Evolutionary conservation across 2,888 invertebrate species (phyloP).

Genomic region (Tribolium freemani): DNA sequence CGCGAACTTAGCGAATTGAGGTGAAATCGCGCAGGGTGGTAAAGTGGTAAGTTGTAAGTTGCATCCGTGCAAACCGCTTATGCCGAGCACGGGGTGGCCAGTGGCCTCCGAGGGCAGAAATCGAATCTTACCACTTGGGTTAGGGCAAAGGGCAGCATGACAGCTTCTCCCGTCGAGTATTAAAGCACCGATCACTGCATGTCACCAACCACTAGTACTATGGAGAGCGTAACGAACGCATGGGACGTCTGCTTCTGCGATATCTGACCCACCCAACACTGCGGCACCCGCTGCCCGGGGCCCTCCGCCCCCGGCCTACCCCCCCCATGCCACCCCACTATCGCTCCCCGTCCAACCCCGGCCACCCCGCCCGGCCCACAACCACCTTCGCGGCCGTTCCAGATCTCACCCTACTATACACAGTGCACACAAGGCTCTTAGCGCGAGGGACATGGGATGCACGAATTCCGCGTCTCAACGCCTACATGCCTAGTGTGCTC

Average conservation of each 20-base stretch:
- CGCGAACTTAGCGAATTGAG: constrained; percentile 28
- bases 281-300: constrained; percentile 69
- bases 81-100: neutral
- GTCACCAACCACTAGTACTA: constrained; percentile 46
- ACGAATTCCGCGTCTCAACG: constrained; percentile 24
- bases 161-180: constrained; percentile 34
- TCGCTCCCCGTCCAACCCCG: constrained; percentile 60
- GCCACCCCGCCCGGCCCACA: constrained; percentile 55
- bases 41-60: constrained; percentile 24
- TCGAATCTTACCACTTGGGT: constrained; percentile 48
- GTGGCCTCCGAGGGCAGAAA: constrained; percentile 3
- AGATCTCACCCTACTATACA: constrained; percentile 44
- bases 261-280: constrained; percentile 70
- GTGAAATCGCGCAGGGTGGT: constrained; percentile 27
- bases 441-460: constrained; percentile 33
- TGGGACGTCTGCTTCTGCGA: constrained; percentile 61
- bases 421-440: constrained; percentile 29
- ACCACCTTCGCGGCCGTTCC: constrained; percentile 50
- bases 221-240: constrained; percentile 53
- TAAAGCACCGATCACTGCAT: constrained; percentile 40
- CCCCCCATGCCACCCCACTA: constrained; percentile 67
- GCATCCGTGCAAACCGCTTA: constrained; percentile 33
- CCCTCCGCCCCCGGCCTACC: constrained; percentile 64
- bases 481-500: constrained; percentile 3
- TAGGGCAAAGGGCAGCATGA: constrained; percentile 47